A percentile compares a stretch with the other conserved stretches of the same genome.
These are phyloP conservation scores for Himalopsyche anomala DNA, from an alignment of 2,888 invertebrate genomes.

Conservation along the genomic window DNA sequence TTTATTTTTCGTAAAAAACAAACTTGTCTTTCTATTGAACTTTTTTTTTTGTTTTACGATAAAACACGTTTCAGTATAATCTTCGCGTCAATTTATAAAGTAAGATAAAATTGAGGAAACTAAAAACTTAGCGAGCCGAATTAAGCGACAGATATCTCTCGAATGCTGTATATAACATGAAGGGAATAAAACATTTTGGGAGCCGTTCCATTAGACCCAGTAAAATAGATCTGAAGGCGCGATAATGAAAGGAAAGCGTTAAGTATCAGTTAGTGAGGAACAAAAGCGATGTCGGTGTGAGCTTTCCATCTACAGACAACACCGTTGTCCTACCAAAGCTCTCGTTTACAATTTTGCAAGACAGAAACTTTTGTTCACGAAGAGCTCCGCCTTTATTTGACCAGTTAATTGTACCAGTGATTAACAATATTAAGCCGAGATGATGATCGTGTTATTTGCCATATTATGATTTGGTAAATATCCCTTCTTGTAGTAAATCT, in stretches of 20 bases:
- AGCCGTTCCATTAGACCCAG: slow-evolving; percentile 41
- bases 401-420: slow-evolving; percentile 11
- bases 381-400: background rate
- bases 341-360: slow-evolving; percentile 35
- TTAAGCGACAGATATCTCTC: no score
- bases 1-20: no score
- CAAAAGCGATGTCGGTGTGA: slow-evolving; percentile 31
- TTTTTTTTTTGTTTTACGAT: no score
- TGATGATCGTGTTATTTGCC: no score
- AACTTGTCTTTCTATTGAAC: no score
- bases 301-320: slow-evolving; percentile 35
- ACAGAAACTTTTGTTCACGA: slow-evolving; percentile 14
- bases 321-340: slow-evolving; percentile 40
- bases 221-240: slow-evolving; percentile 39
- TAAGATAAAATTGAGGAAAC: no score
- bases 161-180: background rate
- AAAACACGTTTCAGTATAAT: no score
- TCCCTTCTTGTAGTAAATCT: no score
- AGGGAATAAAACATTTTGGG: slow-evolving; percentile 27
- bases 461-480: no score
- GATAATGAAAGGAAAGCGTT: slow-evolving; percentile 42
- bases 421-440: background rate
- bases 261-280: slow-evolving; percentile 43
- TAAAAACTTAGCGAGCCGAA: no score
- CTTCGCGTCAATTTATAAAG: no score